These are phyloP conservation scores for Exephanes ischioxanthus DNA, from an alignment of 2,888 invertebrate species.

Conservation along the genomic window DNA sequence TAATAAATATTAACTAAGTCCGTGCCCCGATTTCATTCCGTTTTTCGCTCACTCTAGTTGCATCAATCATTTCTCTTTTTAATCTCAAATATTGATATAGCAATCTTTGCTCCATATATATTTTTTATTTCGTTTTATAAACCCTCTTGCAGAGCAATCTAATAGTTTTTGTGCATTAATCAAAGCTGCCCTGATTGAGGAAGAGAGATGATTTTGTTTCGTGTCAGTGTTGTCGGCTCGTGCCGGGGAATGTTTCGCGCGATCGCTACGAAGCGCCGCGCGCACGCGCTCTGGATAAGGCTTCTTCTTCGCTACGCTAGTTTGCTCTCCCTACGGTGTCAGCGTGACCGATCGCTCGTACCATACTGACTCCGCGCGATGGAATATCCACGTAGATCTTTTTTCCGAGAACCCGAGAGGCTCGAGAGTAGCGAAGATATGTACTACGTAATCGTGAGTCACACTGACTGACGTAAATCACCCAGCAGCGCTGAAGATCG, in stretches of 20 bases:
- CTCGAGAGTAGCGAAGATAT: slow-evolving; percentile 51
- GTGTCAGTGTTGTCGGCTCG: not conserved
- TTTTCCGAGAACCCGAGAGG: slow-evolving; percentile 57
- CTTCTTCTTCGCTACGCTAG: not conserved
- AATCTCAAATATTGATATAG: too few relatives aligned
- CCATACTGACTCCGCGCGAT: slow-evolving; percentile 28
- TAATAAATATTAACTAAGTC: too few relatives aligned
- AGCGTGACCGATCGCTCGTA: slow-evolving; percentile 27
- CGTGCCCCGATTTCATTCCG: too few relatives aligned
- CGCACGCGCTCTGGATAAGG: not conserved
- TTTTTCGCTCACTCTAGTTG: too few relatives aligned
- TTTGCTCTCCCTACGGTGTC: not conserved
- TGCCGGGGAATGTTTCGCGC: not conserved
- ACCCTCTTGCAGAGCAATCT: not conserved
- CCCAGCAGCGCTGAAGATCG: slow-evolving; percentile 47
- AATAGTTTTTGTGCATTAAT: not conserved
- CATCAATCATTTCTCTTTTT: too few relatives aligned
- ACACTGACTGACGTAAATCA: slow-evolving; percentile 65
- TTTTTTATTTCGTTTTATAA: too few relatives aligned
- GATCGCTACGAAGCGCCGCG: not conserved
- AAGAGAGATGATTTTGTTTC: not conserved
- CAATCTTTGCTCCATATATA: too few relatives aligned
- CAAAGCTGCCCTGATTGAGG: not conserved
- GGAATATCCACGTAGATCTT: slow-evolving; percentile 50
- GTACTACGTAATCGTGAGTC: slow-evolving; percentile 71